Evolutionary conservation across 1,140 invertebrate species (phyloP).

Genomic region (Lysiphlebus fabarum): DNA sequence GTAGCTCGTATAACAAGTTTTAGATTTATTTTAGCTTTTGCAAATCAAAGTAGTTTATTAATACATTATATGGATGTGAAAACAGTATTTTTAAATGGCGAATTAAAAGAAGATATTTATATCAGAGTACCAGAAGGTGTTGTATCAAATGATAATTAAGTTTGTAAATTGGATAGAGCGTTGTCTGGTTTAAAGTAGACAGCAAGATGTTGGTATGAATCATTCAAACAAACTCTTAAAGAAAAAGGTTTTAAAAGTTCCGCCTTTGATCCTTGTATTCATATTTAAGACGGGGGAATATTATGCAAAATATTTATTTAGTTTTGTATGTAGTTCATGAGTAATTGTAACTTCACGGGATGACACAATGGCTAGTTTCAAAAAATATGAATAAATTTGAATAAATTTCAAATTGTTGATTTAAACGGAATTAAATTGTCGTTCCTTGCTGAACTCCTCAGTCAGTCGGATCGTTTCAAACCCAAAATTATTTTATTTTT

Average conservation of each 20-base stretch:
- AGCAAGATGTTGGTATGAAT: constrained; percentile 44
- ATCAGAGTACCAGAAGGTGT: constrained; percentile 37
- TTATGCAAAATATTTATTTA: too few relatives aligned
- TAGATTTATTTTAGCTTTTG: too few relatives aligned
- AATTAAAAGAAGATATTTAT: too few relatives aligned
- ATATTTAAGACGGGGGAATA: constrained; percentile 17
- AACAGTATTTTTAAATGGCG: too few relatives aligned
- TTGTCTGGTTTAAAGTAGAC: constrained; percentile 44
- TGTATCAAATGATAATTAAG: constrained; percentile 7
- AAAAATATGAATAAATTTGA: constrained; percentile 18
- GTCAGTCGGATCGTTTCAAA: too few relatives aligned
- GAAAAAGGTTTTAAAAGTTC: constrained; percentile 21
- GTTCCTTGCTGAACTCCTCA: too few relatives aligned
- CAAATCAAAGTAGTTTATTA: too few relatives aligned
- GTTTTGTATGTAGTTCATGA: constrained; percentile 26
- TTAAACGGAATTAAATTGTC: constrained; percentile 26
- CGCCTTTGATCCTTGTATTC: constrained; percentile 20
- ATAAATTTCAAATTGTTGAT: constrained; percentile 23
- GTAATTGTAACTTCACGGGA: constrained; percentile 12
- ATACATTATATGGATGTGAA: too few relatives aligned
- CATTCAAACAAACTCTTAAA: constrained; percentile 22
- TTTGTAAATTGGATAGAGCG: constrained; percentile 31
- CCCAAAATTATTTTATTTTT: too few relatives aligned
- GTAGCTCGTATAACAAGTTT: too few relatives aligned
- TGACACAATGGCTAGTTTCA: constrained; percentile 16